Percentiles rank a stretch among this genome's conserved stretches.
These are phyloP conservation scores for Polyodon spathula DNA, from an alignment of 2,113 vertebrate genomes.

Conservation along the genomic window DNA sequence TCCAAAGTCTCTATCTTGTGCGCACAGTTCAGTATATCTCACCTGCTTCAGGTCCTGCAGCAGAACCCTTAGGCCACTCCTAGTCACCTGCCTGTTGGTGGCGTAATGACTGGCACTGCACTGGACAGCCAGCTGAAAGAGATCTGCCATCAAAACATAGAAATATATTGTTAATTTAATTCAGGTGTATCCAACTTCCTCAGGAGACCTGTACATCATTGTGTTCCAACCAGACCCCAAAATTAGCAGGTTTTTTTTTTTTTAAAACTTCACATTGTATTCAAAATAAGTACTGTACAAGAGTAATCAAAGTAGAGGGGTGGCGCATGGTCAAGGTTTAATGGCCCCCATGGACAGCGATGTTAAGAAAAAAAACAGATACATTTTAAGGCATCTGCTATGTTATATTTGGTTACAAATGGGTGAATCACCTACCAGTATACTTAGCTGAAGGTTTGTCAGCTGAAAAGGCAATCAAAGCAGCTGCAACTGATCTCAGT, in stretches of 20 bases:
- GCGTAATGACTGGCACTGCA: conserved; percentile 17
- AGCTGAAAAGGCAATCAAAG: conserved; percentile 59
- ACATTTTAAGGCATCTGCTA: background rate
- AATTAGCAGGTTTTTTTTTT: too few relatives aligned
- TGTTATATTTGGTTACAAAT: background rate
- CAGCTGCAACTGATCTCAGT: conserved; percentile 41
- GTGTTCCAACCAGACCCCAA: background rate
- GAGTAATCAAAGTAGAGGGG: too few relatives aligned
- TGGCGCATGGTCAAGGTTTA: too few relatives aligned
- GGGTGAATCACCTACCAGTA: conserved; percentile 45
- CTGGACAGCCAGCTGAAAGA: conserved; percentile 52
- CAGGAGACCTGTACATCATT: background rate
- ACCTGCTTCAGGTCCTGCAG: conserved; percentile 71
- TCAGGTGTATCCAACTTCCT: background rate
- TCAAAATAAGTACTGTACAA: too few relatives aligned
- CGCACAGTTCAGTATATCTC: too few relatives aligned
- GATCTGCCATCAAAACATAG: conserved; percentile 38
- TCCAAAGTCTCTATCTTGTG: too few relatives aligned
- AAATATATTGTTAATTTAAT: background rate
- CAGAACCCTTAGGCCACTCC: conserved; percentile 50
- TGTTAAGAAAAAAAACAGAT: background rate
- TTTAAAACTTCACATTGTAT: too few relatives aligned
- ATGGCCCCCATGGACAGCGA: background rate
- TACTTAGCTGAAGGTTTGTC: conserved; percentile 62
- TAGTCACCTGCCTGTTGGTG: conserved; percentile 39